Percentiles rank a stretch among this genome's conserved stretches.
phyloP scores from a whole-genome alignment of 2,113 vertebrate genomes.

The Solea solea region DNA sequence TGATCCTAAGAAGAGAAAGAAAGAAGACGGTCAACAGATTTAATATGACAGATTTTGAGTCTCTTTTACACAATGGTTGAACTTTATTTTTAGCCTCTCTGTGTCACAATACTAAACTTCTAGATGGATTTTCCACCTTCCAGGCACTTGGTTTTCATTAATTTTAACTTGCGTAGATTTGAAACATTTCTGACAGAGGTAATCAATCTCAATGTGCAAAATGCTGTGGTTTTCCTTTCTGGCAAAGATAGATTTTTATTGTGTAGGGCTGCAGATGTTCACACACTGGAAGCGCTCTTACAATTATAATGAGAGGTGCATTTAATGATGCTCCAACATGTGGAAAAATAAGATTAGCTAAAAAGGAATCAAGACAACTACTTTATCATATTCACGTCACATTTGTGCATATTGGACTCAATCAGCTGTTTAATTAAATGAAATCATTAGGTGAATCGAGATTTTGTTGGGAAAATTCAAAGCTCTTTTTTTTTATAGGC shows the following conservation, averaged over 20 bases:
- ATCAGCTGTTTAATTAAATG: neutral
- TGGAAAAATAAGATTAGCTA: neutral
- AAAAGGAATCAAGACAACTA: neutral
- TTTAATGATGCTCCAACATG: slow-evolving; percentile 7
- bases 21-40: neutral
- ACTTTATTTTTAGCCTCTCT: slow-evolving; percentile 15
- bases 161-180: slow-evolving; percentile 35
- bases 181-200: slow-evolving; percentile 32
- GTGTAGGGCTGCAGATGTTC: neutral
- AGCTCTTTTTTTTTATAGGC: neutral
- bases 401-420: neutral
- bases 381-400: neutral
- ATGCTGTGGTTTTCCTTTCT: slow-evolving; percentile 20
- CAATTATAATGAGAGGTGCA: neutral
- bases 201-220: slow-evolving; percentile 54
- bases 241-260: slow-evolving; percentile 7
- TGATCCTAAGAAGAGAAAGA: slow-evolving; percentile 87
- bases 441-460: neutral
- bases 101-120: slow-evolving; percentile 12
- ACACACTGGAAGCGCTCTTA: neutral
- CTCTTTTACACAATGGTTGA: slow-evolving; percentile 1
- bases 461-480: neutral
- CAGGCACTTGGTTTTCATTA: slow-evolving; percentile 43
- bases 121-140: slow-evolving; percentile 49
- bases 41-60: neutral